Base-by-base conservation (phyloP, 2,797 vertebrate species). In the Mallotus villosus region DNA sequence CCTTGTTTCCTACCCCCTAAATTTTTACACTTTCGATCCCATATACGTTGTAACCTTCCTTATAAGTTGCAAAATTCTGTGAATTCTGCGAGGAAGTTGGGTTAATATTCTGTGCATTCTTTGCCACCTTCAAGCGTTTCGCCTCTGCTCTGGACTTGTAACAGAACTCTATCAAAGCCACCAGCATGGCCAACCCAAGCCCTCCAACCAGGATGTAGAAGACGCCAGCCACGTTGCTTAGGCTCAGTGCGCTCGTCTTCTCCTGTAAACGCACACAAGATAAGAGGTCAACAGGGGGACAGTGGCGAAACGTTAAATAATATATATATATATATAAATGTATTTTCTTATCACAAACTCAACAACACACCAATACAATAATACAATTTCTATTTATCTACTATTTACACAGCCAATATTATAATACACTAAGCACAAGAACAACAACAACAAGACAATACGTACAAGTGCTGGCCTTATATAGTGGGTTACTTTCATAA, bases 1-100 rank as follows among this genome's bases (percentile, higher is more conserved):
- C 95, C 97, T 96, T 78, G 87, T 92, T 96, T 97, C 97, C 97
- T 99, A 99, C 97, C 98, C 97, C 96, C 97, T 99, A 99, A 97
- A 99, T 99, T 96, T 99, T 99, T 97, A 99, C 98, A 98, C 98
- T 99, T 97, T 99, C 98, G 97, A 99, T 99, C 94, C 98, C 98
- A 97, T 99, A 99, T 94, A 99, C 98, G 98, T 99, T 99, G 98
- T 99, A 99, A 97, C 98, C 98, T 98, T 99, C 98, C 98, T 99
- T 99, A 95, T 99, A 99, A 95, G 98, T 99, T 94, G 98, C 98
- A 98, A 99, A 99, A 97, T 99, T 99, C 96, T 99, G 98, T 86
- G 98, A 99, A 97, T 99, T 99, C 97, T 99, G 98, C 79, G 97
- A 99, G 95, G 97, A 98, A 97, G 97, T 95, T 96, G 98, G 98